These are phyloP conservation scores for Imbricaverruca yamaguchii DNA, from an alignment of 2,888 invertebrate genomes.

Conservation along the genomic window DNA sequence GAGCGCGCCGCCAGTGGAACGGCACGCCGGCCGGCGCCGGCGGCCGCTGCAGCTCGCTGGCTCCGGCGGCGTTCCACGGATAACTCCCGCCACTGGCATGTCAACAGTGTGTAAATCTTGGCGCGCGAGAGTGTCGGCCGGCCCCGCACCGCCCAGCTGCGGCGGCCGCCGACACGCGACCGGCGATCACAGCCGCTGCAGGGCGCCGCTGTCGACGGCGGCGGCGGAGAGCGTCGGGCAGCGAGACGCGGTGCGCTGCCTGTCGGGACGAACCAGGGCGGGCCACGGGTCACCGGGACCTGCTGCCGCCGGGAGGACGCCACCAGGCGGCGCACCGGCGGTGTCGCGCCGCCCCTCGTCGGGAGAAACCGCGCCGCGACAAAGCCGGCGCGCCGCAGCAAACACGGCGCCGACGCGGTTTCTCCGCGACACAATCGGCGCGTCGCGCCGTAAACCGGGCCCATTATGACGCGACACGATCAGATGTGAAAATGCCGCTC, in stretches of 20 bases:
- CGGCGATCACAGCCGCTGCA: not conserved
- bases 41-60: not conserved
- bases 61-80: not conserved
- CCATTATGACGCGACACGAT: slow-evolving; percentile 17
- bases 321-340: not conserved
- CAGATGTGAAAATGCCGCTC: slow-evolving; percentile 18
- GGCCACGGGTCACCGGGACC: too few species aligned
- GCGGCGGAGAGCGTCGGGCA: not conserved
- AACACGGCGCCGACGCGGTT: slow-evolving; percentile 16
- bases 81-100: not conserved
- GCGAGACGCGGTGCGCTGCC: not conserved
- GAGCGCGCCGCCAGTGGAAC: not conserved
- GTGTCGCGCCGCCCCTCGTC: not conserved
- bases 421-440: slow-evolving; percentile 17
- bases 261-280: not conserved
- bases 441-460: not conserved
- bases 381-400: slow-evolving; percentile 7
- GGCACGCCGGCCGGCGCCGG: not conserved
- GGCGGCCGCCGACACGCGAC: not conserved
- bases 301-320: not conserved
- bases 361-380: slow-evolving; percentile 1
- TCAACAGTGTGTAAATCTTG: not conserved
- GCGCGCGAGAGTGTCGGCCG: not conserved
- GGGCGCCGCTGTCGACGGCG: not conserved
- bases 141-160: not conserved